A percentile compares a stretch with the other conserved stretches of the same genome.
These are phyloP conservation scores for Habropoda laboriosa DNA, from an alignment of 1,140 invertebrate genomes.

Conservation along the genomic window DNA sequence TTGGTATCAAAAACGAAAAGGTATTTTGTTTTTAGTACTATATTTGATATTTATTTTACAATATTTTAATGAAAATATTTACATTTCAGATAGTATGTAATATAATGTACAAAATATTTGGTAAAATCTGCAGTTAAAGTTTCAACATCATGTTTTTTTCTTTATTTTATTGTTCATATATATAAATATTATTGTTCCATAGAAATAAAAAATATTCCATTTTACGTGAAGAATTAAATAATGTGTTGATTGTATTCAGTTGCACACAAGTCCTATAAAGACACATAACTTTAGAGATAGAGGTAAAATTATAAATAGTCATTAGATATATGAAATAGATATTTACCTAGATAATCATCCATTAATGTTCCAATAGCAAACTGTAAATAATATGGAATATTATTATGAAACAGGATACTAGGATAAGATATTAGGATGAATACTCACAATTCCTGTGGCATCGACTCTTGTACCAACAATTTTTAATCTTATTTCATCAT, in stretches of 20 bases:
- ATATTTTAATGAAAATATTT: too few species aligned
- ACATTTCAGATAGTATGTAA: not conserved
- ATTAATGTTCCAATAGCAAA: slow-evolving; percentile 99
- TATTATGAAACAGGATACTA: slow-evolving; percentile 36
- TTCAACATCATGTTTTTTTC: not conserved
- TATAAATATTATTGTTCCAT: not conserved
- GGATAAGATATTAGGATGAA: slow-evolving; percentile 42
- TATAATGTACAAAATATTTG: not conserved
- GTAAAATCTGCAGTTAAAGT: not conserved
- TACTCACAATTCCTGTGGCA: slow-evolving; percentile 93
- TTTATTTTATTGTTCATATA: not conserved
- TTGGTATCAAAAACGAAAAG: not conserved
- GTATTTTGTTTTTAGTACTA: not conserved
- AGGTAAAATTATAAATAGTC: not conserved
- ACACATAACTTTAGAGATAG: not conserved
- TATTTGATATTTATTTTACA: not conserved
- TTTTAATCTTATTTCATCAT: slow-evolving; percentile 99
- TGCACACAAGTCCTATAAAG: slow-evolving; percentile 68
- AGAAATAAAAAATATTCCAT: not conserved
- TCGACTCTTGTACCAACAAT: slow-evolving; percentile 99
- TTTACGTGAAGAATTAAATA: not conserved
- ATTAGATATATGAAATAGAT: slow-evolving; percentile 19
- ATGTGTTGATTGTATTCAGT: slow-evolving; percentile 36
- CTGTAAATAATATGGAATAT: slow-evolving; percentile 83
- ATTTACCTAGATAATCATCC: slow-evolving; percentile 95